phyloP scores from a whole-genome alignment of 2,797 vertebrate species.

The Oreochromis mossambicus region DNA sequence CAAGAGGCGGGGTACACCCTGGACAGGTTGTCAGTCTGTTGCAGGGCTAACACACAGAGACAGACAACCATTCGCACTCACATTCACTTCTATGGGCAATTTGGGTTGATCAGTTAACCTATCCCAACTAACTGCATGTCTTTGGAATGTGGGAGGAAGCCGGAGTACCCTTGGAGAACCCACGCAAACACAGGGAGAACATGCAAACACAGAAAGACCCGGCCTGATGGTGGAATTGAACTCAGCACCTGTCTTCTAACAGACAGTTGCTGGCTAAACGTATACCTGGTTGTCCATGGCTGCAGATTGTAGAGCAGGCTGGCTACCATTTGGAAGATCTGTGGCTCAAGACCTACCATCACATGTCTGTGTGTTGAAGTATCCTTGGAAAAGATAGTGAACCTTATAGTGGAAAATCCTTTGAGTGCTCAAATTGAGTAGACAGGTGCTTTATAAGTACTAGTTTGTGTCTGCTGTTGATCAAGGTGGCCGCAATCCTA shows the following conservation, averaged over 20 bases:
- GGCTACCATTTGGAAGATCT: no score
- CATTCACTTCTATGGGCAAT: neutral
- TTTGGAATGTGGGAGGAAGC: neutral
- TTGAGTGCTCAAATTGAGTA: neutral
- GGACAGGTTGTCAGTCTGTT: neutral
- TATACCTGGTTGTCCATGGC: neutral
- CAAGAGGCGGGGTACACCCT: neutral
- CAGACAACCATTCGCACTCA: neutral
- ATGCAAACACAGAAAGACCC: neutral
- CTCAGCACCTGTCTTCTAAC: neutral
- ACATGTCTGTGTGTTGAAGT: neutral
- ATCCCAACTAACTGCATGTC: neutral
- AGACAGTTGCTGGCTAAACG: neutral
- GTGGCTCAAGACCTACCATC: neutral
- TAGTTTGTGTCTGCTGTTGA: no score
- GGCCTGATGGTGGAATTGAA: neutral
- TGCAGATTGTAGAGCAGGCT: no score
- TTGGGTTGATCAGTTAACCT: neutral
- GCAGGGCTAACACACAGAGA: neutral
- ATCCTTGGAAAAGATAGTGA: neutral
- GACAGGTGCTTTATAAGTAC: neutral
- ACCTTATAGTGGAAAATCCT: neutral
- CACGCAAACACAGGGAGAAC: no score
- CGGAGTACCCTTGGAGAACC: rapidly evolving
- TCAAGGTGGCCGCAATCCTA: neutral